Base-by-base conservation (phyloP, 2,797 vertebrate species). In the Enoplosus armatus region DNA sequence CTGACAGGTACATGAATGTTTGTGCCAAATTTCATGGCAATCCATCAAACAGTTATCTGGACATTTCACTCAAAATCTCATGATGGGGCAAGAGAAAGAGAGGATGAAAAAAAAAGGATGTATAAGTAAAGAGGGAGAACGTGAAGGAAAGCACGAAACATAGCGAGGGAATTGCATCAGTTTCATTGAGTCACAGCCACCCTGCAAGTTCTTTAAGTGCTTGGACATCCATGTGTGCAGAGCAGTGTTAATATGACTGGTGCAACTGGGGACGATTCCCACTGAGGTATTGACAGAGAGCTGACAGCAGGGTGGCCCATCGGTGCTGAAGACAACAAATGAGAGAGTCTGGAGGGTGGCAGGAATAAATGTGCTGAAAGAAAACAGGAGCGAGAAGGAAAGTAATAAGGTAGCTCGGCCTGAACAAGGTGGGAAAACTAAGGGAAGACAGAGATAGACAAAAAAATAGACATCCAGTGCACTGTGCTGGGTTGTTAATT, bases 271-370 rank as follows among this genome's bases (percentile, higher is more conserved):
- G 54, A 56, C 5, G 18, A 53, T 24, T 54, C 67, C 72, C 69
- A 51, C 62, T 56, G 82, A 48, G 74, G 41, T 41, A 71, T 35
- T 41, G 62, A 80, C 64, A 56, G 29, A 80, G 48, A 59, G 41
- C 50, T 60, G 35, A 69, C 72, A 64, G 81, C 51, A 14, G 66
- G 67, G 55, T 20, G 10, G 41, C 50, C n/a, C 63, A 24, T 6
- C 3, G 12, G 50, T 10, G 37, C 31, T 27, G 35, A 37, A 35
- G 73, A 61, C 54, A 82, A 65, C 69, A 60, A 26, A 82, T 43
- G 43, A 59, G 47, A 22, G 26, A 39, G 33, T 48, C 47, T 39
- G 48, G 18, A 39, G 51, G 5, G 43, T 11, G 61, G 27, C 24
- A 41, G 6, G 45, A 64, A 26, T 12, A 26, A 35, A 63, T 47